Evolutionary conservation across 2,113 vertebrate species (phyloP).

Genomic region (Rousettus leschenaultii): DNA sequence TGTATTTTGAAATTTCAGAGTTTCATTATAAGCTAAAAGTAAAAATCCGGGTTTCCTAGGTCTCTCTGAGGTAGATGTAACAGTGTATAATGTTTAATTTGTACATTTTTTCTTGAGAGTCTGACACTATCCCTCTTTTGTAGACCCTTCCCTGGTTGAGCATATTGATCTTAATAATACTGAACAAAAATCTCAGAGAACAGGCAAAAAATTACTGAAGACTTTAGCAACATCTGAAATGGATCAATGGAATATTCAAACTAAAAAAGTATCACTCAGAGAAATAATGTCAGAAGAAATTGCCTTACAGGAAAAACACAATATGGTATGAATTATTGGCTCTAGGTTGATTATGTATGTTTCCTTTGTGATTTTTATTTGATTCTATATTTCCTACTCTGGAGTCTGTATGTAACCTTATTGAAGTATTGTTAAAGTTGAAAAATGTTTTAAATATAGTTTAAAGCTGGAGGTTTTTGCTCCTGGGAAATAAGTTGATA

Average conservation of each 20-base stretch:
- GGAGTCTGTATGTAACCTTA: slow-evolving; percentile 5
- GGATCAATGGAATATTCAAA: slow-evolving; percentile 92
- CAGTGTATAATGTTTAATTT: slow-evolving; percentile 22
- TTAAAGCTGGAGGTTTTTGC: slow-evolving; percentile 17
- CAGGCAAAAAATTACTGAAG: slow-evolving; percentile 72
- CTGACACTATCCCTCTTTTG: slow-evolving; percentile 61
- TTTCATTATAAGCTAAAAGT: slow-evolving; percentile 1
- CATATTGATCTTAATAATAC: slow-evolving; percentile 68
- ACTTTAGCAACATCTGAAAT: slow-evolving; percentile 72
- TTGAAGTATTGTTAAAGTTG: slow-evolving; percentile 38
- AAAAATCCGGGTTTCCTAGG: background rate
- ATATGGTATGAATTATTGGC: slow-evolving; percentile 84
- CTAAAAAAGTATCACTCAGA: slow-evolving; percentile 90
- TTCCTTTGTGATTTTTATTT: slow-evolving; percentile 40
- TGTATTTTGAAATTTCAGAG: slow-evolving; percentile 27
- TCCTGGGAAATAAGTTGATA: slow-evolving; percentile 14
- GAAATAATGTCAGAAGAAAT: slow-evolving; percentile 97
- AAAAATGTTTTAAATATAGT: slow-evolving; percentile 24
- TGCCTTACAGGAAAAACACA: slow-evolving; percentile 88
- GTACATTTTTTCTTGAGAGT: slow-evolving; percentile 12
- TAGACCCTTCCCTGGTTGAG: slow-evolving; percentile 76
- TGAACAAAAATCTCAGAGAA: slow-evolving; percentile 72
- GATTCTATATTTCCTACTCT: background rate
- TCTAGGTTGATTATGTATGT: background rate
- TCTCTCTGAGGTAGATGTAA: slow-evolving; percentile 2